A percentile compares a stretch with the other conserved stretches of the same genome.
Conservation (phyloP, 2,888 invertebrate genomes). For the Endomychus coccineus region DNA sequence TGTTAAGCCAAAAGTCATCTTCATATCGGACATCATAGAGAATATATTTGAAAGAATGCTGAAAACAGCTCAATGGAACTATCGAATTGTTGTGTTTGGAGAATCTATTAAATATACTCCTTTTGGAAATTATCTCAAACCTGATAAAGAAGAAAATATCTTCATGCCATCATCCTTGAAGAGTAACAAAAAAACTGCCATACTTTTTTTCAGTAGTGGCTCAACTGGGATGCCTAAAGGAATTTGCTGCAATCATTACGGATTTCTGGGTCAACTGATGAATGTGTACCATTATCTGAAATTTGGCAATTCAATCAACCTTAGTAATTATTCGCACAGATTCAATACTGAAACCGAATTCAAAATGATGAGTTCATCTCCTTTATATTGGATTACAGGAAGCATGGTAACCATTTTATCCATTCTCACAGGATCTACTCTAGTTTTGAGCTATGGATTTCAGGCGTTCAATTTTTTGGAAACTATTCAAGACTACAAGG, state of each 20-base stretch:
- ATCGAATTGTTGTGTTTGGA: conserved; percentile 33
- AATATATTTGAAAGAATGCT: conserved; percentile 24
- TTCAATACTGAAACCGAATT: no score
- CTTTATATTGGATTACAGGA: no score
- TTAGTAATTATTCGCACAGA: no score
- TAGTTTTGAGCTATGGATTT: no score
- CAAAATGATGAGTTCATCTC: no score
- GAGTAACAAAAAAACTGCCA: conserved; percentile 24
- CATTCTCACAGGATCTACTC: no score
- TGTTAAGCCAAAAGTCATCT: conserved; percentile 32
- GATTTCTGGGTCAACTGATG: not conserved
- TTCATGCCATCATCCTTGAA: conserved; percentile 25
- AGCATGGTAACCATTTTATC: no score
- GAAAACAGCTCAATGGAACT: conserved; percentile 13
- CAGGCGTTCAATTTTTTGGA: no score
- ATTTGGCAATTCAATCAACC: no score
- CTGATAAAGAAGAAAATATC: conserved; percentile 18
- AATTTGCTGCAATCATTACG: conserved; percentile 27
- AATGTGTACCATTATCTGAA: no score
- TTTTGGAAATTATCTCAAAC: conserved; percentile 8
- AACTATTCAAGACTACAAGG: no score
- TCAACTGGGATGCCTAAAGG: conserved; percentile 36
- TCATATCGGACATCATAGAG: conserved; percentile 28
- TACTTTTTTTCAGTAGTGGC: conserved; percentile 37
- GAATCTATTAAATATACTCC: conserved; percentile 20